phyloP scores from a whole-genome alignment of 2,797 vertebrate genomes.

The Tragopan temminckii region DNA sequence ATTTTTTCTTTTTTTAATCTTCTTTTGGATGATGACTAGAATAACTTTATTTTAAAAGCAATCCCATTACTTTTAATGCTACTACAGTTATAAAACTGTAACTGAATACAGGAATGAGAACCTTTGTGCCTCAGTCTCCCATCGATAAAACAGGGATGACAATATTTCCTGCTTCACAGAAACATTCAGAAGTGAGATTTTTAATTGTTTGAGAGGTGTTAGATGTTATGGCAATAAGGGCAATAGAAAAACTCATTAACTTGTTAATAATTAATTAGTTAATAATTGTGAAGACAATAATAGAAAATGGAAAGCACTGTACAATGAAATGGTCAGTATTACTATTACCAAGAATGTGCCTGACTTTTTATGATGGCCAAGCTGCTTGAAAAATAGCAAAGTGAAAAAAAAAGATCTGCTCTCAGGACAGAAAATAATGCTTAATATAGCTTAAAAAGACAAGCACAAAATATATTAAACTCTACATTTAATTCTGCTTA shows the following conservation, averaged over 20 bases:
- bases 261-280: slow-evolving; percentile 66
- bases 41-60: slow-evolving; percentile 31
- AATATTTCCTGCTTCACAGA: neutral
- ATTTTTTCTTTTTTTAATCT: slow-evolving; percentile 10
- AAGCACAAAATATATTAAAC: neutral
- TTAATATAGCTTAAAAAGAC: neutral
- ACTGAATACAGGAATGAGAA: neutral
- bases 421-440: slow-evolving; percentile 25
- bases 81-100: neutral
- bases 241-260: slow-evolving; percentile 55
- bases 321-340: neutral
- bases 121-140: neutral
- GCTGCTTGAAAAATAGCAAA: neutral
- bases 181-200: slow-evolving; percentile 6
- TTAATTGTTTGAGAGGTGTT: slow-evolving; percentile 28
- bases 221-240: slow-evolving; percentile 23
- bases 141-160: neutral
- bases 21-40: neutral
- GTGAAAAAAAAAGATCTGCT: neutral
- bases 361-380: slow-evolving; percentile 3
- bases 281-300: slow-evolving; percentile 52
- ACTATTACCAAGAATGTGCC: neutral
- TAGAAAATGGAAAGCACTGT: neutral
- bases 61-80: slow-evolving; percentile 1
- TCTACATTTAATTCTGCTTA: neutral